Base-by-base conservation (phyloP, 2,888 invertebrate species). In the Acrobasis consociella region DNA sequence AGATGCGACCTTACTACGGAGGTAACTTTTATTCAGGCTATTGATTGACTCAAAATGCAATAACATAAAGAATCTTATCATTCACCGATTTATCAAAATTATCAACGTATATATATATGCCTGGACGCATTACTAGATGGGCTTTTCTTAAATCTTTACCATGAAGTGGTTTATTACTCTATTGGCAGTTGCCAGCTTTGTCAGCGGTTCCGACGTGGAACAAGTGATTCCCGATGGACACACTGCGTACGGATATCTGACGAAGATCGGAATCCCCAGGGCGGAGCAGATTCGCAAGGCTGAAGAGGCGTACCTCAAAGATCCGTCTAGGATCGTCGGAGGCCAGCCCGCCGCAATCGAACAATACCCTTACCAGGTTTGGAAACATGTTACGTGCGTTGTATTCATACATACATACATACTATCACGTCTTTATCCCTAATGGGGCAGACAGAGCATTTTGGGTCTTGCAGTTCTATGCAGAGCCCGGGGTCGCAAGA, bases 291-390 rank as follows among this genome's bases (percentile, higher is more conserved):
- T 83, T 39, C 77, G 75, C 5, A 73, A 75, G 58, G 72, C 73
- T 11, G 86, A 86, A 66, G 81, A 83, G 53, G 64, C 65, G 50
- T 71, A 69, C 50, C 51, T 76, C 9, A 69, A 59, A 17, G 64
- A 69, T 3, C 64, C 72, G 16, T 60, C 59, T 9, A 83, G 83
- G 61, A 85, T 86, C 38, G 73, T 80, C 9, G 86, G 86, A 17
- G 86, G 86, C 5, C 56, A 60, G 1, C 72, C 77, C 0, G 76
- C 85, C n/a, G 62, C 22, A 5, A 10, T 58, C 2, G 82, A 78
- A 51, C 76, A 80, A 64, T 75, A 74, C 64, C 82, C 83, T 5
- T 82, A 76, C 66, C 85, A 86, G 80, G 86, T 86, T 37, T 9
- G 49, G 38, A 60, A 60, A n/a, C 15, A 63, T 64, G 7, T 22